Percentiles rank a stretch among this genome's conserved stretches.
Conservation (phyloP, 2,797 vertebrate species). For the Gymnocypris eckloni region DNA sequence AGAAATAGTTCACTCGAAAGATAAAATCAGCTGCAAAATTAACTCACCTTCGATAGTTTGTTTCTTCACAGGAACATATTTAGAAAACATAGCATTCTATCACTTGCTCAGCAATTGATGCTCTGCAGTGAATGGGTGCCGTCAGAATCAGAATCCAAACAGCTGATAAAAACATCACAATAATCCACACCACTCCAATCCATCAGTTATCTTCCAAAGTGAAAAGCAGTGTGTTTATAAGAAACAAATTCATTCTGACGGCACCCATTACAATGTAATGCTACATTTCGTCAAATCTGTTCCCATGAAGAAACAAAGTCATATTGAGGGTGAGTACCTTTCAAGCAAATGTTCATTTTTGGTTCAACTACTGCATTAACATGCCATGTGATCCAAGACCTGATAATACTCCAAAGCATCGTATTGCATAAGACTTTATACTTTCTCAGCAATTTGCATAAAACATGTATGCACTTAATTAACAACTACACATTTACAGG, state of each 20-base stretch:
- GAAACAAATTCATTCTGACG: not conserved
- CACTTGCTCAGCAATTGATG: not conserved
- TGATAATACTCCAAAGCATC: not conserved
- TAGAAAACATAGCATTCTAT: not conserved
- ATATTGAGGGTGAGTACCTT: not conserved
- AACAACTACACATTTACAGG: slow-evolving; percentile 10
- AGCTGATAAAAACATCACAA: not conserved
- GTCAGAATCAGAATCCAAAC: not conserved
- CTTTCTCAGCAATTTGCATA: slow-evolving; percentile 12
- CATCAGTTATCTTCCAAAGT: not conserved
- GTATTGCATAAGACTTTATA: slow-evolving; percentile 34
- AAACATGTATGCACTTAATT: slow-evolving; percentile 30
- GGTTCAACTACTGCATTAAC: not conserved
- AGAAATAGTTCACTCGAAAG: not conserved
- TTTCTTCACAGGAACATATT: not conserved
- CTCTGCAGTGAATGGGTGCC: not conserved
- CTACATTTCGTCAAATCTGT: not conserved
- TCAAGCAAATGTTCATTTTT: not conserved
- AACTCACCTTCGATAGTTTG: no score
- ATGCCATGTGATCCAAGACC: not conserved
- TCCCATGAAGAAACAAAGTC: not conserved
- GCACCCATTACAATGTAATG: not conserved
- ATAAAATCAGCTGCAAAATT: not conserved
- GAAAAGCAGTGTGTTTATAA: not conserved
- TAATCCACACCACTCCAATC: not conserved